Base-by-base conservation (phyloP, 2,113 vertebrate genomes). In the Otolemur garnettii region DNA sequence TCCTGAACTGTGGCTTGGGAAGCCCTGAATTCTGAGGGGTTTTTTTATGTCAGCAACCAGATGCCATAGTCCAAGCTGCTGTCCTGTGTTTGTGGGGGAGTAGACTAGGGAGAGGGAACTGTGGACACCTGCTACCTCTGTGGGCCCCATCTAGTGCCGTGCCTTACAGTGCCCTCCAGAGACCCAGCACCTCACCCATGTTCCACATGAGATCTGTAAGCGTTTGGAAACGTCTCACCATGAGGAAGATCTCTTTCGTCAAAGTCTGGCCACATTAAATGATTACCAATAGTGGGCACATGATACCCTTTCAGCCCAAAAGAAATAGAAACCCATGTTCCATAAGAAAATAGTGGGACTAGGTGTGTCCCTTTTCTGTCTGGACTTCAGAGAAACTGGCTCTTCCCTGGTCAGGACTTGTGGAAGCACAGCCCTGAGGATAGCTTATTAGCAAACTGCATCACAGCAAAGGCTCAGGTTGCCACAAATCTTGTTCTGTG, bases 281-380 rank as follows among this genome's bases (percentile, higher is more conserved):
- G 4, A 11, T 8, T 5, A 0, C 0, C 6, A 6, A 5, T 28
- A 7, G 62, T 62, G 22, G 1, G 0, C 30, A 14, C 2, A 0
- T 2, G 59, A 17, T 19, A 3, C 14, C 38, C 17, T 38, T 2
- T 6, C 1, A 66, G 5, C 42, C 30, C 50, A 15, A 18, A 21
- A 53, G 57, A 21, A 19, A 17, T 2, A n/a, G 59, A 13, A 35
- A 18, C 10, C 19, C 4, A 0, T 0, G 7, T 24, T 4, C 45
- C 45, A 2, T 1, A 33, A 22, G n/a, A 19, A 22, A 6, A 7
- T 0, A 3, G 35, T 11, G 3, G 3, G 28, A 19, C 60, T 53
- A 19, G 1, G 30, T 22, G 0, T 17, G 35, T 50, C 12, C 1
- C 77, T 35, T 11, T 60, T 9, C 69, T 11, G 2, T 35, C 6